Evolutionary conservation across 2,888 invertebrate species (phyloP).

Genomic region (Ametastegia equiseti): DNA sequence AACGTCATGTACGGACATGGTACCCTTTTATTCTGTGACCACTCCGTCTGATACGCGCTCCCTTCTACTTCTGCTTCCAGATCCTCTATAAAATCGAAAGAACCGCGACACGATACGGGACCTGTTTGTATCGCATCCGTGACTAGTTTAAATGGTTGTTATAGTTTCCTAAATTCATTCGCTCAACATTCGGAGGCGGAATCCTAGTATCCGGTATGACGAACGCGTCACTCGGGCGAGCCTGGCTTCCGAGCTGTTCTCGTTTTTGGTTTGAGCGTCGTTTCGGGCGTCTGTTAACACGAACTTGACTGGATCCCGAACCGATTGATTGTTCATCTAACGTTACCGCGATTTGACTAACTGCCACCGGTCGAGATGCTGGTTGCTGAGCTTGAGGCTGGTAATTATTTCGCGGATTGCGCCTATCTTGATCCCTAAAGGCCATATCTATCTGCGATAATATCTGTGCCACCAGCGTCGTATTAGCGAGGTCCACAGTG

Average conservation of each 20-base stretch:
- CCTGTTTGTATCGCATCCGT: not conserved
- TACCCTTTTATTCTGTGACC: not conserved
- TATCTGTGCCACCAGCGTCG: conserved; percentile 20
- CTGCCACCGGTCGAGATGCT: too few relatives aligned
- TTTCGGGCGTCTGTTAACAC: not conserved
- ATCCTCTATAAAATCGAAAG: conserved; percentile 48
- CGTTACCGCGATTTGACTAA: not conserved
- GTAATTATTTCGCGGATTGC: not conserved
- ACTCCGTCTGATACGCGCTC: not conserved
- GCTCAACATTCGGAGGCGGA: not conserved
- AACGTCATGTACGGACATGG: not conserved
- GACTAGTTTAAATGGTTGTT: conserved; percentile 30
- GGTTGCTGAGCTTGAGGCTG: not conserved
- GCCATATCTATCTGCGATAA: conserved; percentile 39
- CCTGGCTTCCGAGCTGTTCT: too few relatives aligned
- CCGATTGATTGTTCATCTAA: not conserved
- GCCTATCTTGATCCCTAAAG: conserved; percentile 22
- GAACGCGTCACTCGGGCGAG: not conserved
- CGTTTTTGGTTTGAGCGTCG: not conserved
- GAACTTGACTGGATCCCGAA: not conserved
- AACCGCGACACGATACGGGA: conserved; percentile 33
- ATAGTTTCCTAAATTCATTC: not conserved
- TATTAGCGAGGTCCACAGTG: conserved; percentile 24
- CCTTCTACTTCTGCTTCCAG: conserved; percentile 12
- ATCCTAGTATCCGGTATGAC: not conserved